Evolutionary conservation across 2,113 vertebrate genomes (phyloP).

Genomic region (Poeciliopsis prolifica): DNA sequence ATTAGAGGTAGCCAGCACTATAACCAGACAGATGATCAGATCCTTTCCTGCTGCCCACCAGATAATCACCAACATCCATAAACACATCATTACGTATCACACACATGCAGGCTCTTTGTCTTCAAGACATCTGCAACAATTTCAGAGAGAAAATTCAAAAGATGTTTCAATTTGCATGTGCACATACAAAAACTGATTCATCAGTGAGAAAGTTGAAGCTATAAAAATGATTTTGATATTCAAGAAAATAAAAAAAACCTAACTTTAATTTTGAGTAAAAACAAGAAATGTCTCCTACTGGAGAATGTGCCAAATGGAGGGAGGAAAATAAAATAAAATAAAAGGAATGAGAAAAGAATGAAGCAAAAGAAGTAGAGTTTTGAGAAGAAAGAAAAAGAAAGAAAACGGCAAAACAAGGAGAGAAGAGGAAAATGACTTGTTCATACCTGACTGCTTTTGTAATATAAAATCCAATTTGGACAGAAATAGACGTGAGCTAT

Average conservation of each 20-base stretch:
- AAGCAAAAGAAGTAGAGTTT: background rate
- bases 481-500: constrained; percentile 77
- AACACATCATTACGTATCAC: background rate
- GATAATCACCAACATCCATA: constrained; percentile 39
- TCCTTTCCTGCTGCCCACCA: constrained; percentile 31
- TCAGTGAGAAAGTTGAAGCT: background rate
- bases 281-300: background rate
- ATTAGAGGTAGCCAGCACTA: constrained; percentile 52
- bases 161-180: constrained; percentile 2
- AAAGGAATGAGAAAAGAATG: background rate
- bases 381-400: constrained; percentile 75
- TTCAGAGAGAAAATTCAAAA: background rate
- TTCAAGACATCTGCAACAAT: constrained; percentile 5
- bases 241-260: constrained; percentile 24
- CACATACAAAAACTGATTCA: constrained; percentile 10
- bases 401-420: constrained; percentile 62
- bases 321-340: background rate
- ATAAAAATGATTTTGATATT: constrained; percentile 25
- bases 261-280: background rate
- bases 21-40: constrained; percentile 60
- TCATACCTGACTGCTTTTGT: constrained; percentile 90
- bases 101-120: background rate
- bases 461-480: constrained; percentile 98
- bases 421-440: constrained; percentile 90
- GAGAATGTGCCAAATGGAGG: constrained; percentile 1